phyloP scores from a whole-genome alignment of 2,113 vertebrate genomes.

The Podarcis cretensis region DNA sequence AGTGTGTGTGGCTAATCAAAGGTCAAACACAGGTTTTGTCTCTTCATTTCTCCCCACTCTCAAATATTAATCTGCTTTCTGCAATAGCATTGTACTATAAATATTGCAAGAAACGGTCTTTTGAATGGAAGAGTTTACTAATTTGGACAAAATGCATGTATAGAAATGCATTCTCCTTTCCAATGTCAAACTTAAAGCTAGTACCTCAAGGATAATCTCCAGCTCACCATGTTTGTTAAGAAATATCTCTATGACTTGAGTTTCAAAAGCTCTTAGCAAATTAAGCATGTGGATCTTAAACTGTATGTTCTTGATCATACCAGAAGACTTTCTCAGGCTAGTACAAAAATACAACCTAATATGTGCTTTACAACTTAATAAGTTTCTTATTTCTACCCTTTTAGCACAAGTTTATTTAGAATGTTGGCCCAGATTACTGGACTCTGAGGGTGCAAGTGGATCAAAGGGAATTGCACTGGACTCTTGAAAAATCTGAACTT shows the following conservation, averaged over 20 bases:
- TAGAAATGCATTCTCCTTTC: too few species aligned
- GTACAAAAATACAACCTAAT: background rate
- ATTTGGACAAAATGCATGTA: background rate
- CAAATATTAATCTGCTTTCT: too few species aligned
- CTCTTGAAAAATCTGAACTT: background rate
- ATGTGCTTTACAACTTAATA: background rate
- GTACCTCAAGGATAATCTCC: background rate
- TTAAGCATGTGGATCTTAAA: background rate
- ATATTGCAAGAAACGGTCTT: background rate
- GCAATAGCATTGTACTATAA: too few species aligned
- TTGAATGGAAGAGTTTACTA: background rate
- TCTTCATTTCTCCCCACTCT: too few species aligned
- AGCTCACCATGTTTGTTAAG: background rate
- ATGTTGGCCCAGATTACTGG: background rate
- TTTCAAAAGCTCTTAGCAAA: background rate
- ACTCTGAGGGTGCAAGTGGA: background rate
- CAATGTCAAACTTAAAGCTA: background rate
- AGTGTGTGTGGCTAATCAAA: background rate
- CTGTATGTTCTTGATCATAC: background rate
- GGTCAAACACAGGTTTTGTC: background rate
- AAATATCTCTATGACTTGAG: background rate
- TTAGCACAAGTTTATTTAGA: background rate
- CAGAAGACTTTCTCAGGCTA: background rate
- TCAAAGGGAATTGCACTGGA: background rate
- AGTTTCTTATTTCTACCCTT: background rate